Conservation (phyloP, 2,797 vertebrate genomes). For the Karalla daura region DNA sequence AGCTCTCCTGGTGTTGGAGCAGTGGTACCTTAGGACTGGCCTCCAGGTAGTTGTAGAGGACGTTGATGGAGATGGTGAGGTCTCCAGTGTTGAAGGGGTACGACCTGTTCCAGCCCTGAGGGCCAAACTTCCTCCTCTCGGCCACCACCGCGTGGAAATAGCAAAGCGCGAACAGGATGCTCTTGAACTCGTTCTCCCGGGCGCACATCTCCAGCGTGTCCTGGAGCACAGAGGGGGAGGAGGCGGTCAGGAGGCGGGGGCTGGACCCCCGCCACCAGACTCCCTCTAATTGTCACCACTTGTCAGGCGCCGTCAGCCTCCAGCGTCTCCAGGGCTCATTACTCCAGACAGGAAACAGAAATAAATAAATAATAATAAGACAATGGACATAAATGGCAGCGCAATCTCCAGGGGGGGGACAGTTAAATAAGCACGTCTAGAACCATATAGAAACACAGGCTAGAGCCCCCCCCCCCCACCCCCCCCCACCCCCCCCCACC, state of each 20-base stretch:
- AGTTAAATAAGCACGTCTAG: constrained; percentile 71
- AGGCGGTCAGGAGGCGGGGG: too few species aligned
- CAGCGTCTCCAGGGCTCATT: constrained; percentile 68
- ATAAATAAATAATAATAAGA: too few species aligned
- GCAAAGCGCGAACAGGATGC: constrained; percentile 93
- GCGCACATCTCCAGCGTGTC: constrained; percentile 94
- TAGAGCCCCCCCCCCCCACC: constrained; percentile 63
- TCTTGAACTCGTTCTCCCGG: constrained; percentile 92
- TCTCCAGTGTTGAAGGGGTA: constrained; percentile 95
- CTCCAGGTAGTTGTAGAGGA: constrained; percentile 95
- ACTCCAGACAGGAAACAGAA: constrained; percentile 72
- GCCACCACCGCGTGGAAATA: constrained; percentile 96
- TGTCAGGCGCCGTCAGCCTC: constrained; percentile 75
- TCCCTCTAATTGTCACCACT: constrained; percentile 81
- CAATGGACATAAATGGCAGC: constrained; percentile 62
- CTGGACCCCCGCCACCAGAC: constrained; percentile 65
- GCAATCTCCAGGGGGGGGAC: constrained; percentile 57
- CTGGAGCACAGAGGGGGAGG: constrained; percentile 81
- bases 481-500: constrained; percentile 65
- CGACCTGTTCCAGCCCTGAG: constrained; percentile 94
- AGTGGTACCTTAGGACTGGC: constrained; percentile 88
- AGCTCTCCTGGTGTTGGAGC: too few species aligned
- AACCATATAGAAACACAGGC: constrained; percentile 64
- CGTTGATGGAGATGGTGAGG: constrained; percentile 93
- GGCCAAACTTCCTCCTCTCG: constrained; percentile 92